Base-by-base conservation (phyloP, 2,113 vertebrate genomes). In the Apodemus speciosus region DNA sequence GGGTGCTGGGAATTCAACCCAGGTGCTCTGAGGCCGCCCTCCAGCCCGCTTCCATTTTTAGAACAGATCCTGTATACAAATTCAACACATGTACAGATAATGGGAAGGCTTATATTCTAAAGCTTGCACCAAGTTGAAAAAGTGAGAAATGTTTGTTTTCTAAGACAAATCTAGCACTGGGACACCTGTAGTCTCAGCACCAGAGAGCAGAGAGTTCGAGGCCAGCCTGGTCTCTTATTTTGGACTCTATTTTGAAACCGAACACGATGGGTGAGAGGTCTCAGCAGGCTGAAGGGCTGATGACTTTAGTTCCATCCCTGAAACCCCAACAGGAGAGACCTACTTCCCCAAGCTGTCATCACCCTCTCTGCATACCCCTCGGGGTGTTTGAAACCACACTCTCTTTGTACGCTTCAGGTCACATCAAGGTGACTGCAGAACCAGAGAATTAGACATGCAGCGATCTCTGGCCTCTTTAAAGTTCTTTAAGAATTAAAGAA, bases 61-160 rank as follows among this genome's bases (percentile, higher is more conserved):
- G 56, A 88, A 89, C 58, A 60, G 80, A 72, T 86, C 88, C 75
- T 87, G 5, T 58, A 40, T 14, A 80, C 62, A 51, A 51, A 32
- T 62, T 95, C 23, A 53, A 25, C 90, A 35, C 30, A 85, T 92
- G 58, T 20, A 69, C 89, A 89, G 49, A 58, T 3, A 71, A 53
- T 87, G 40, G 58, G 3, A 81, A 68, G 35, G 69, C 62, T n/a
- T 1, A 87, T 7, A 53, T 84, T 51, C 77, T 90, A 94, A 91
- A 86, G 30, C 40, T 75, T 60, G 7, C 38, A 79, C 11, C 20
- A 81, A 90, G 88, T 2, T 72, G 46, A 84, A 94, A 96, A 96
- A 79, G 23, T 75, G 76, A 46, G 16, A 71, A 93, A 73, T 75
- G 77, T 51, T 75, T 46, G 91, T 84, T 95, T 94, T 73, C 89